Conservation (phyloP, 2,797 vertebrate species). For the Heterohyrax brucei region DNA sequence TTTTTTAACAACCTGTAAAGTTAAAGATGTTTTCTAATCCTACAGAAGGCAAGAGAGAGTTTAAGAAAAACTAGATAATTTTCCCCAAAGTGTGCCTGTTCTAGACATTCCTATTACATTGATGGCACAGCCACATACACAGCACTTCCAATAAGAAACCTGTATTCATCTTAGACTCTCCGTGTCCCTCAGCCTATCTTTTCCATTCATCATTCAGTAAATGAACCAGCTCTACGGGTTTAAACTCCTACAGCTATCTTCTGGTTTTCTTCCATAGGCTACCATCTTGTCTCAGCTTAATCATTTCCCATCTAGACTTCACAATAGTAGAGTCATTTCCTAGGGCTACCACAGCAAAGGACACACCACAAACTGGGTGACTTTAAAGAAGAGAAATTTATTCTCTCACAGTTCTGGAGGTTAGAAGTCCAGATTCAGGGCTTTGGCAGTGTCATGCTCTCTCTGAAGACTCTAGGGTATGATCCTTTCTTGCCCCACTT, state of each 20-base stretch:
- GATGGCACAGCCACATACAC: neutral
- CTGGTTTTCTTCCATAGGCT: fast-evolving
- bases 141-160: neutral
- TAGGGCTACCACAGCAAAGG: neutral
- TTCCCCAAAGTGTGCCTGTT: neutral
- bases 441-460: neutral
- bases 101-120: neutral
- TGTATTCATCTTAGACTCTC: neutral
- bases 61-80: neutral
- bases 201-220: neutral
- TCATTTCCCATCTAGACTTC: neutral
- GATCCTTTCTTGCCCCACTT: neutral
- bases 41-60: neutral
- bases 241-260: too few relatives aligned
- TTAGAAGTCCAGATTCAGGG: neutral
- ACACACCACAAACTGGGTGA: neutral
- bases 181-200: neutral
- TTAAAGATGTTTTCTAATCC: neutral
- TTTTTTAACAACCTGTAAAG: neutral
- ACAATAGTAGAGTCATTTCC: neutral
- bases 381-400: neutral
- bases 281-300: neutral
- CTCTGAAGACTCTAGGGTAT: neutral
- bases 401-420: neutral
- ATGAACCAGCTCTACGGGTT: fast-evolving